Evolutionary conservation across 2,113 vertebrate genomes (phyloP).

Genomic region (Barbus barbus): DNA sequence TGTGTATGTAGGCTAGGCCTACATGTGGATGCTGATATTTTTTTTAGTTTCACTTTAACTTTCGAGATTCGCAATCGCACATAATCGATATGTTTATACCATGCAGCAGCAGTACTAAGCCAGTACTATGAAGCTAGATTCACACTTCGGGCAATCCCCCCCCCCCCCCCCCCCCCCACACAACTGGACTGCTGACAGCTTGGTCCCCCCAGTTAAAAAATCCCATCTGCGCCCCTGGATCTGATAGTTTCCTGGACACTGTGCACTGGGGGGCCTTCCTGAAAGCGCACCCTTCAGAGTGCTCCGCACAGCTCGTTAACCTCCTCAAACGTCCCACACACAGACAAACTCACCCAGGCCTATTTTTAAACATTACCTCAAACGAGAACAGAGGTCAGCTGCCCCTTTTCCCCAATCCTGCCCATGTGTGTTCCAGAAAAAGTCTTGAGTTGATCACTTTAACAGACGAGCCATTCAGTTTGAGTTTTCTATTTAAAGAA

Average conservation of each 20-base stretch:
- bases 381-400: conserved; percentile 47
- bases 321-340: conserved; percentile 54
- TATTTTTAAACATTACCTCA: conserved; percentile 65
- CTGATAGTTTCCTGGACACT: conserved; percentile 47
- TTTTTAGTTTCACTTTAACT: too few species aligned
- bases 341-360: conserved; percentile 40
- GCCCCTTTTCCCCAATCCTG: conserved; percentile 10
- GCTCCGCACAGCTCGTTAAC: conserved; percentile 59
- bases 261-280: conserved; percentile 40
- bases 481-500: conserved; percentile 65
- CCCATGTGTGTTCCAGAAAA: conserved; percentile 61
- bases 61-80: too few species aligned
- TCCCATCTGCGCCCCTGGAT: too few species aligned
- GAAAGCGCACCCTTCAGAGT: conserved; percentile 45
- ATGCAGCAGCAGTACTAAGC: too few species aligned
- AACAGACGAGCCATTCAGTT: conserved; percentile 52
- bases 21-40: too few species aligned
- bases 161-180: too few species aligned
- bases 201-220: too few species aligned
- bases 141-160: too few species aligned
- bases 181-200: too few species aligned
- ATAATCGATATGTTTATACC: too few species aligned
- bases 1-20: too few species aligned
- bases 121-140: too few species aligned
- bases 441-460: conserved; percentile 46